Conservation (phyloP, 2,888 invertebrate species). For the Lasioglossum oenotherae region DNA sequence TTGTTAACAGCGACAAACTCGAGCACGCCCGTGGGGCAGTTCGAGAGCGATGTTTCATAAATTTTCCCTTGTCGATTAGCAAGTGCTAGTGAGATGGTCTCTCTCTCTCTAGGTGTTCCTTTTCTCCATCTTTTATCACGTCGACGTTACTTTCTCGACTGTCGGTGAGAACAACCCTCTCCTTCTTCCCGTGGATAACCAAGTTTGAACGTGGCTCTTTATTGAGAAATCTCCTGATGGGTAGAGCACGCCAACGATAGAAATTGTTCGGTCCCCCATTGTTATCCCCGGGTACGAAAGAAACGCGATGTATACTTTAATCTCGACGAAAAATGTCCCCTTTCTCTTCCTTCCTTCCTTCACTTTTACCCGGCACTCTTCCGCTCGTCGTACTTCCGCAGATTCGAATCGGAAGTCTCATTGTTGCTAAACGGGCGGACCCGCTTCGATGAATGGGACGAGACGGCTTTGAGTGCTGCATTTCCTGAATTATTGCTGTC, state of each 20-base stretch:
- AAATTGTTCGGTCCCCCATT: conserved; percentile 35
- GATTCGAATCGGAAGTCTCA: conserved; percentile 30
- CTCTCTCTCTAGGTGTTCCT: background rate
- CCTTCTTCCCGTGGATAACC: conserved; percentile 10
- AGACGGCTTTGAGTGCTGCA: background rate
- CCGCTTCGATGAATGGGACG: background rate
- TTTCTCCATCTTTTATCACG: background rate
- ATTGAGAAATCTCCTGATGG: conserved; percentile 29
- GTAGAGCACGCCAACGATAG: conserved; percentile 23
- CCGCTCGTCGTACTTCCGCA: background rate
- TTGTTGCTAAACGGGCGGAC: conserved; percentile 30
- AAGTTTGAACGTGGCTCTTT: conserved; percentile 27
- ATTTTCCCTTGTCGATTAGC: conserved; percentile 6
- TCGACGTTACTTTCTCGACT: conserved; percentile 6
- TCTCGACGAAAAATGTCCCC: conserved; percentile 37
- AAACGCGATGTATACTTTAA: conserved; percentile 41
- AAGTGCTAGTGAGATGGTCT: background rate
- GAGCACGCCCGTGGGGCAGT: conserved; percentile 20
- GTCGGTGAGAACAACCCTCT: background rate
- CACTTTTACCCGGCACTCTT: background rate
- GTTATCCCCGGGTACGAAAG: conserved; percentile 23
- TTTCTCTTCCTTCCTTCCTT: background rate
- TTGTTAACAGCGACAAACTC: conserved; percentile 36
- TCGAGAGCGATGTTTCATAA: conserved; percentile 23
- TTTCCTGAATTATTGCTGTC: conserved; percentile 12